Base-by-base conservation (phyloP, 2,888 invertebrate genomes). In the Leptinotarsa juncta region DNA sequence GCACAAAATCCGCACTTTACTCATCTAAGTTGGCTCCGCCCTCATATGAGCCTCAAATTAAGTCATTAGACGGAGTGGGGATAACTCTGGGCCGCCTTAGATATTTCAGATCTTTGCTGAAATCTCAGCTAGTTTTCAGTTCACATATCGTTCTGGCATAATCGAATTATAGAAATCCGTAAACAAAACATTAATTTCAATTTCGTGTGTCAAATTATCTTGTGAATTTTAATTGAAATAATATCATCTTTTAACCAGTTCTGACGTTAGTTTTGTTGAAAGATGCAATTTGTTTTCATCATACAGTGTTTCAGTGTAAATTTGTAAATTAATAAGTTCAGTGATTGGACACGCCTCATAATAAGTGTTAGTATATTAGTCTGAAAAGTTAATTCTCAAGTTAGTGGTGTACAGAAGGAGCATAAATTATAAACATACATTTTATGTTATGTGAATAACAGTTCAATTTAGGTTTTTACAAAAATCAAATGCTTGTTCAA, bases 151-250 rank as follows among this genome's bases (percentile, higher is more conserved):
- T 23, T 69, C 75, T 62, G 71, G 62, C 71, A 70, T 77, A 76
- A 79, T 78, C 76, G 75, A 78, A 77, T 79, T 78, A 79, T 68
- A 70, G 71, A 75, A 78, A 78, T 70, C 74, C 80, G 82, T 86
- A 87, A 87, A 86, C 85, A 85, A 81, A 78, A 82, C 86, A 86
- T 87, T 86, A 86, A 87, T 86, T 84, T 85, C 82, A 85, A 86
- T 86, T 85, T 85, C 55, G 68, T 49, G 78, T 78, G 82, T 81
- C 84, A 80, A 83, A 84, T 82, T 82, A 81, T 78, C 79, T 23
- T 32, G 66, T 68, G 65, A 49, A 42, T 23, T 73, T 60, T 73
- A 77, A 74, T 75, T 72, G 74, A 72, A 67, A 72, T 72, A 55
- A 75, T 74, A 67, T 60, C 60, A 51, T 67, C 42, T 57, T 20